A percentile compares a stretch with the other conserved stretches of the same genome.
Conservation (phyloP, 2,888 invertebrate species). For the Tetheella fluctuosa region DNA sequence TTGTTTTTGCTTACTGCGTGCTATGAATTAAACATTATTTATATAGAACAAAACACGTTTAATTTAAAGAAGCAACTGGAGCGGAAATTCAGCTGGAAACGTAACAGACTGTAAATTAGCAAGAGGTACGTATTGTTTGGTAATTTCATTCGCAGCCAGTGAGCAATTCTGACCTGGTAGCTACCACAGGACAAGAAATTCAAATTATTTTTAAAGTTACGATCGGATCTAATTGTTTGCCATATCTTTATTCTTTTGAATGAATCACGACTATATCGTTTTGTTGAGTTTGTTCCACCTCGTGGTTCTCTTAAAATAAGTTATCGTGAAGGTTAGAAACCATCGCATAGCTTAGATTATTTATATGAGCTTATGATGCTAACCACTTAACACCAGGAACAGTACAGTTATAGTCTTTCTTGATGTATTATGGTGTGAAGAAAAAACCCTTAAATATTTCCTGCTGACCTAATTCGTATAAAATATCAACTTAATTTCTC, state of each 20-base stretch:
- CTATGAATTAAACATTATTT: background rate
- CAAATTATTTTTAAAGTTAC: constrained; percentile 23
- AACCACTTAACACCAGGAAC: too few relatives aligned
- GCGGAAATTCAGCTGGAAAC: constrained; percentile 16
- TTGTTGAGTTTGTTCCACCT: background rate
- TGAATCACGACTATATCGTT: constrained; percentile 20
- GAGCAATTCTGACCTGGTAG: constrained; percentile 3
- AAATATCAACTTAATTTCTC: too few relatives aligned
- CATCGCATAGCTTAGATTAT: background rate
- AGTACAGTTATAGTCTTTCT: too few relatives aligned
- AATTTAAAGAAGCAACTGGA: constrained; percentile 13
- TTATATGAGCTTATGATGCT: background rate
- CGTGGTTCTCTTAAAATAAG: background rate
- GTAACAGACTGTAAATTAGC: constrained; percentile 15
- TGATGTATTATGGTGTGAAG: too few relatives aligned
- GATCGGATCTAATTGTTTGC: constrained; percentile 28
- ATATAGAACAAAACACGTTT: background rate
- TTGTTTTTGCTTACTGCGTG: background rate
- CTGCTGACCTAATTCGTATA: too few relatives aligned
- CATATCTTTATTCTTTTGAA: constrained; percentile 26
- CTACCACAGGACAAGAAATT: constrained; percentile 19
- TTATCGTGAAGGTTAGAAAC: background rate
- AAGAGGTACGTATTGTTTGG: background rate
- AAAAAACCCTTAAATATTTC: too few relatives aligned
- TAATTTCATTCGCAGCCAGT: background rate